These are phyloP conservation scores for Acleris cristana DNA, from an alignment of 2,888 invertebrate genomes.

Conservation along the genomic window DNA sequence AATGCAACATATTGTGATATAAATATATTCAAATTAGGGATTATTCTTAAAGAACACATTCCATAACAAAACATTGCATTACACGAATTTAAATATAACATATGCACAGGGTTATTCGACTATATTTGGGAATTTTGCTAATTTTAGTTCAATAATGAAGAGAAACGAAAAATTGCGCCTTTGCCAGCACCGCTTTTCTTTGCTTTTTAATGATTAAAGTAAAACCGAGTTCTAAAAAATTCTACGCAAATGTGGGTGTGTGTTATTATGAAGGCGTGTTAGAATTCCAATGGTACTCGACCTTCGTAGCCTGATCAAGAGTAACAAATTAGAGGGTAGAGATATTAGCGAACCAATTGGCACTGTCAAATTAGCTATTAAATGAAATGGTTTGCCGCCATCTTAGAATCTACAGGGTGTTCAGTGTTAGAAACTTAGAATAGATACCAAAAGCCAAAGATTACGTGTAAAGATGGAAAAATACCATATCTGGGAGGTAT, in stretches of 20 bases:
- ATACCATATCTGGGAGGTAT: too few species aligned
- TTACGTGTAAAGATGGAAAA: too few species aligned
- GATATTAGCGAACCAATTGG: slow-evolving; percentile 70
- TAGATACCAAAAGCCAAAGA: neutral
- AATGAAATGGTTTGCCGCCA: slow-evolving; percentile 57
- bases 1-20: too few species aligned
- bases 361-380: slow-evolving; percentile 70
- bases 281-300: slow-evolving; percentile 13
- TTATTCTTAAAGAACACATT: too few species aligned
- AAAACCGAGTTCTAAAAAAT: neutral
- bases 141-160: too few species aligned
- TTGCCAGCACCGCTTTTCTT: neutral
- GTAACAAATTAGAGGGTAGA: slow-evolving; percentile 72
- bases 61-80: too few species aligned
- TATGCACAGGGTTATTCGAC: too few species aligned
- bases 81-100: too few species aligned
- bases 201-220: neutral
- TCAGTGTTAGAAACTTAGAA: neutral
- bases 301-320: slow-evolving; percentile 66
- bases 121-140: too few species aligned
- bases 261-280: slow-evolving; percentile 18
- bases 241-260: slow-evolving; percentile 20
- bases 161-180: too few species aligned
- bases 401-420: slow-evolving; percentile 50
- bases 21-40: too few species aligned